A percentile compares a stretch with the other conserved stretches of the same genome.
phyloP scores from a whole-genome alignment of 64 coral and sea anemone species.

The Cladopsammia gracilis region DNA sequence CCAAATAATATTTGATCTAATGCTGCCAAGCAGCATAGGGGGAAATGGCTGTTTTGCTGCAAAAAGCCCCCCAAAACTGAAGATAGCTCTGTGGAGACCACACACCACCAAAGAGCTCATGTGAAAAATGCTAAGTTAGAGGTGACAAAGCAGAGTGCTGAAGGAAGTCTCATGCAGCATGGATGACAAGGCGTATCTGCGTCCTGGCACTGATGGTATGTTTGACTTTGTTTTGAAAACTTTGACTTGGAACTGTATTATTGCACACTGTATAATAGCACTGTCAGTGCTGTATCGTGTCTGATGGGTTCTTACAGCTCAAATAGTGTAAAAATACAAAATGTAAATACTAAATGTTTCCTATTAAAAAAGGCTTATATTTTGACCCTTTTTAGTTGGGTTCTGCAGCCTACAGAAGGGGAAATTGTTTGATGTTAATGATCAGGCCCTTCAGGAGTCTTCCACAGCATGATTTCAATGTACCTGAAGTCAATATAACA shows the following conservation, averaged over 20 bases:
- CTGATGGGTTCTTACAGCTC: not conserved
- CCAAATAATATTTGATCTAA: slow-evolving; percentile 9
- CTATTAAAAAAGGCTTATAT: not conserved
- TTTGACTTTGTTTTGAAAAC: slow-evolving; percentile 5
- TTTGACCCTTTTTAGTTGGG: slow-evolving; percentile 1
- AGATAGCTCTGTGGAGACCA: slow-evolving; percentile 32
- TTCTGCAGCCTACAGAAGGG: not conserved
- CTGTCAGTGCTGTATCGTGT: not conserved
- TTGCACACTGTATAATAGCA: not conserved
- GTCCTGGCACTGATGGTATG: slow-evolving; percentile 57
- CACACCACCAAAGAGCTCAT: slow-evolving; percentile 54
- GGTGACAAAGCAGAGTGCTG: not conserved
- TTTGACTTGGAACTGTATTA: not conserved
- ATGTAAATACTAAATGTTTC: not conserved
- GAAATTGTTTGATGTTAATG: not conserved
- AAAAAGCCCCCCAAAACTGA: slow-evolving; percentile 58
- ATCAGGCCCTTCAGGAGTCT: not conserved
- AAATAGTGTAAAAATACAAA: not conserved
- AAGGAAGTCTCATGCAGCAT: slow-evolving; percentile 29
- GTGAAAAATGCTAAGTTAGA: slow-evolving; percentile 54
- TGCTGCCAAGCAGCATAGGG: slow-evolving; percentile 25
- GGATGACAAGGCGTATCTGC: slow-evolving; percentile 68
- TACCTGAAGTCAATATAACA: slow-evolving; percentile 39
- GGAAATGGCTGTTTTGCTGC: slow-evolving; percentile 44
- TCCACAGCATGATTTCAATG: slow-evolving; percentile 27